Conservation (phyloP, 2,888 invertebrate genomes). For the Leuctra nigra region DNA sequence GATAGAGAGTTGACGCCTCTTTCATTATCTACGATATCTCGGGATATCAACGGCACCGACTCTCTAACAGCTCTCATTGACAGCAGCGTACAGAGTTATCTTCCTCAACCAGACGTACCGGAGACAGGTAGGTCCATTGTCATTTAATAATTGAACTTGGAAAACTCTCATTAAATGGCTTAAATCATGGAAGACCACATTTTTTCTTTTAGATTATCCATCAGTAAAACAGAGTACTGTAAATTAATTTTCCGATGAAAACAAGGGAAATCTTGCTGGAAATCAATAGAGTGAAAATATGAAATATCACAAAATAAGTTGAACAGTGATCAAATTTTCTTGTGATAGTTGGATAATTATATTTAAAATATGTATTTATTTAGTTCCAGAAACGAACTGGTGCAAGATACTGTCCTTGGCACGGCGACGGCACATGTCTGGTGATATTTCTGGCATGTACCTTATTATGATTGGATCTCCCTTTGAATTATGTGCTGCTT, state of each 20-base stretch:
- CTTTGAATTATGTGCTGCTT: constrained; percentile 33
- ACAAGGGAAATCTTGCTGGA: too few relatives aligned
- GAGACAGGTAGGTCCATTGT: neutral
- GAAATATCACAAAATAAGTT: too few relatives aligned
- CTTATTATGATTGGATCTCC: constrained; percentile 32
- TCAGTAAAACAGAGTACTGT: too few relatives aligned
- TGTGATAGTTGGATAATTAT: too few relatives aligned
- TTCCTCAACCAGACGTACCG: neutral
- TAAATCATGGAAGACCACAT: too few relatives aligned
- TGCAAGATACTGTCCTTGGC: constrained; percentile 23
- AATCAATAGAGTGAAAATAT: too few relatives aligned
- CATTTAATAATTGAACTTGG: too few relatives aligned
- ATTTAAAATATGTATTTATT: too few relatives aligned
- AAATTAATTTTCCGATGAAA: too few relatives aligned
- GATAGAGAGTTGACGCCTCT: constrained; percentile 12
- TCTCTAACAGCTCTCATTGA: constrained; percentile 15
- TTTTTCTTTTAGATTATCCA: too few relatives aligned
- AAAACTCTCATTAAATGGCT: too few relatives aligned
- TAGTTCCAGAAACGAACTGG: constrained; percentile 22
- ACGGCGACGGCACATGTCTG: constrained; percentile 11
- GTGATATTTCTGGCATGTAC: constrained; percentile 25
- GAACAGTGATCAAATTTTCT: too few relatives aligned
- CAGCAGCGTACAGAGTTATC: constrained; percentile 25
- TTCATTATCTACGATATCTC: constrained; percentile 21
- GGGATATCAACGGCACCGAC: constrained; percentile 19